Evolutionary conservation across 2,888 invertebrate species (phyloP), one percentile per base, ranked within the genome.

Genomic region (Prostheceraeus crozeri): DNA sequence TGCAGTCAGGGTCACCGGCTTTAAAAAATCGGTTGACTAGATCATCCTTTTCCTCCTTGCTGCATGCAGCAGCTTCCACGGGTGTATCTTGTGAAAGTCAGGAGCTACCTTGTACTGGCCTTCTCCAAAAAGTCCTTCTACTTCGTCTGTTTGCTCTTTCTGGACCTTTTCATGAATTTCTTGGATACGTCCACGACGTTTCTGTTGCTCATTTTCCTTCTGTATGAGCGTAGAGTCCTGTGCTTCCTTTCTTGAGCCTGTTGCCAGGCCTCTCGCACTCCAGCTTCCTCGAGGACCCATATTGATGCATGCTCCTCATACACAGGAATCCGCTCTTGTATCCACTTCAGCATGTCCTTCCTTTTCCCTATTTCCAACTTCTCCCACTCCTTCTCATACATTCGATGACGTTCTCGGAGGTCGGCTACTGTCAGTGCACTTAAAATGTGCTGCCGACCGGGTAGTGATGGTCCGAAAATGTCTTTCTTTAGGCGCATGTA

Each of bases 241-340:
- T 48, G 48, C 14, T 48, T 48, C 3, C 48, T 4, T 48, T 48
- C 48, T 23, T 48, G 48, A 3, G 48, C 48, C 25, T 48, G 48
- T 14, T 48, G 48, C 48, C 48, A 48, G 4, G 48, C 48, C 14
- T 48, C 48, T 23, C n/a, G 8, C 28, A 48, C 19, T 10, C 48
- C 48, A 48, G 48, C 48, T 23, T 48, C 48, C n/a, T 10, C 8
- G 27, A 48, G 23, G n/a, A 19, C 25, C 48, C 48, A 48, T 48
- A 14, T n/a, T 48, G 48, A 48, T 19, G 48, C 19, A 19, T 48
- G 28, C 10, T 6, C 19, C 28, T 48, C 28, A 19, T 48, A 48
- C 11, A 48, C 25, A 19, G 25, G 4, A 4, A 8, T 19, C 6
- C 48, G 48, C 3, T 30, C 48, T 30, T 48, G n/a, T 33, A n/a